A percentile compares a stretch with the other conserved stretches of the same genome.
These are phyloP conservation scores for Stenotaenia linearis DNA, from an alignment of 2,888 invertebrate genomes.

Conservation along the genomic window DNA sequence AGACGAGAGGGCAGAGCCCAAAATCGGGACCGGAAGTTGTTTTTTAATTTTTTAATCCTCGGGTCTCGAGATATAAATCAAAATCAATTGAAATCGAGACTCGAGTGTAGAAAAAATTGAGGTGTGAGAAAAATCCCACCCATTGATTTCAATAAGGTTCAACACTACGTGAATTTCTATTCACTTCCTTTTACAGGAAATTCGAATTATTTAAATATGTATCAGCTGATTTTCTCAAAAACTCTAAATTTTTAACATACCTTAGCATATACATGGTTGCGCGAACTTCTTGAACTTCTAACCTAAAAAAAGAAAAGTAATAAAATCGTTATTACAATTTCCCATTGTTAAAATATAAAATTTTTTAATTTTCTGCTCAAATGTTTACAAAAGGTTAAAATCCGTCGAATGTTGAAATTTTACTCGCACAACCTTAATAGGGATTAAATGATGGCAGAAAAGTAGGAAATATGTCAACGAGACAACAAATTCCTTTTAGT, in stretches of 20 bases:
- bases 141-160: not conserved
- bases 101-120: not conserved
- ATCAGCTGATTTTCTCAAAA: not conserved
- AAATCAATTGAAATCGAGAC: constrained; percentile 11
- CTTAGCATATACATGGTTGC: constrained; percentile 30
- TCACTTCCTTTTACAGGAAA: not conserved
- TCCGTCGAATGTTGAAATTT: too few species aligned
- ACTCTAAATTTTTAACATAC: not conserved
- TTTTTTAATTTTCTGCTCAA: too few species aligned
- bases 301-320: constrained; percentile 20
- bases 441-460: not conserved
- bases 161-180: not conserved
- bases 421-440: not conserved
- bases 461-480: constrained; percentile 10
- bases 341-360: not conserved
- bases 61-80: not conserved
- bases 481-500: not conserved
- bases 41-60: not conserved
- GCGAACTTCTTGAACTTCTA: constrained; percentile 29
- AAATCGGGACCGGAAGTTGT: not conserved
- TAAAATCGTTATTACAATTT: not conserved
- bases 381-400: too few species aligned
- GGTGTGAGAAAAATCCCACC: not conserved
- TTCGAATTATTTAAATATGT: not conserved
- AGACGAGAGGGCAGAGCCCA: not conserved